phyloP scores from a whole-genome alignment of 2,797 vertebrate genomes.

The Cuculus canorus region DNA sequence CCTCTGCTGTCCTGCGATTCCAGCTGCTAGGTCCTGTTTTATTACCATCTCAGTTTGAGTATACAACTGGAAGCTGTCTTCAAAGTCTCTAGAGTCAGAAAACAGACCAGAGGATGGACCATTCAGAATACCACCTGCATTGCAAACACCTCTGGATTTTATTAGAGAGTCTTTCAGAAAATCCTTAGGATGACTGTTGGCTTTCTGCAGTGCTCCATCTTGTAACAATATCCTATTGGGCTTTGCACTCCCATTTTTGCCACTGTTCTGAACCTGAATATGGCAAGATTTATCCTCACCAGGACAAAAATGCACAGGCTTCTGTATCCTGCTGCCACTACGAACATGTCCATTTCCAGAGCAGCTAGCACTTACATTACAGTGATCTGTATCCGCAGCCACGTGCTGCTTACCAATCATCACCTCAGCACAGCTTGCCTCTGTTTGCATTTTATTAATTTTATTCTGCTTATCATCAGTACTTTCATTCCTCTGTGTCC shows the following conservation, averaged over 20 bases:
- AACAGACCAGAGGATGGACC: conserved; percentile 59
- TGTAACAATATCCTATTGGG: neutral
- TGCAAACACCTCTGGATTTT: conserved; percentile 33
- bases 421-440: neutral
- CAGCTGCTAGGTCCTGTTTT: conserved; percentile 75
- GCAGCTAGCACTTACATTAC: neutral
- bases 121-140: conserved; percentile 5
- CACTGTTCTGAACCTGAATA: conserved; percentile 14
- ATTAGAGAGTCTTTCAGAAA: conserved; percentile 10
- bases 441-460: neutral
- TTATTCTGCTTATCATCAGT: neutral
- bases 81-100: conserved; percentile 78
- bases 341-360: neutral
- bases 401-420: conserved; percentile 1
- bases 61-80: conserved; percentile 92
- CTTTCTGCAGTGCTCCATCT: conserved; percentile 4
- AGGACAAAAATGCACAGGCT: neutral
- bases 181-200: neutral
- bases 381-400: neutral
- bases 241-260: neutral
- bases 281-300: conserved; percentile 23
- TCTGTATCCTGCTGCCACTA: neutral
- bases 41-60: conserved; percentile 91
- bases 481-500: neutral
- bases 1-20: conserved; percentile 28